Evolutionary conservation across 92 coral and sea anemone genomes (phyloP), one percentile per base, ranked within the genome.

Genomic region (Chrysogorgia sp.): DNA sequence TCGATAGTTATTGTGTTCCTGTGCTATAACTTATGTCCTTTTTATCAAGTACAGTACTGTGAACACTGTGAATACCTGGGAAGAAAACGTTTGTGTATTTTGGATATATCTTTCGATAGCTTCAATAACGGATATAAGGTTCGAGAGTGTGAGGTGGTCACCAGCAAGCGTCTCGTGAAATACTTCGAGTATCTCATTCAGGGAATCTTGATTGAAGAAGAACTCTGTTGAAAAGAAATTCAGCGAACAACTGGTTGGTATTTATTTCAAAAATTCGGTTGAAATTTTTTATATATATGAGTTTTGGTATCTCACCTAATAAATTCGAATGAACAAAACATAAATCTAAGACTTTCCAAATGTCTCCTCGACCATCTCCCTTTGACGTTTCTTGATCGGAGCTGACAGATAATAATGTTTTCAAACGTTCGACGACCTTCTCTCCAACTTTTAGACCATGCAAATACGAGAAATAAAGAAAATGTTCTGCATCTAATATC

Each of bases 281-380:
- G n/a, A n/a, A n/a, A n/a, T n/a, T n/a, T n/a, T n/a, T n/a, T n/a
- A n/a, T n/a, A n/a, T n/a, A n/a, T n/a, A n/a, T n/a, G n/a, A n/a
- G n/a, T n/a, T n/a, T n/a, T n/a, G n/a, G n/a, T n/a, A n/a, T 47
- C 53, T 28, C 41, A 69, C 76, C 76, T 69, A 72, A 21, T 72
- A 72, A 30, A 17, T 34, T 31, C 35, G 48, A 31, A 35, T 72
- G 79, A 10, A 53, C 21, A 34, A 72, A 56, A 26, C 64, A 53
- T 10, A 72, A 41, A 32, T 72, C 79, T 13, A 72, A 29, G 1
- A 41, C 10, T 33, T 20, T 72, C 79, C 79, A 72, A 2, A 56
- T 17, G 15, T 34, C n/a, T 25, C 60, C 37, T 26, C 3, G 2
- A 29, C 9, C 30, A 31, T 41, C 37, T 53, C 7, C n/a, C 0